Conservation (phyloP, 1,140 invertebrate species). For the Batillaria attramentaria region DNA sequence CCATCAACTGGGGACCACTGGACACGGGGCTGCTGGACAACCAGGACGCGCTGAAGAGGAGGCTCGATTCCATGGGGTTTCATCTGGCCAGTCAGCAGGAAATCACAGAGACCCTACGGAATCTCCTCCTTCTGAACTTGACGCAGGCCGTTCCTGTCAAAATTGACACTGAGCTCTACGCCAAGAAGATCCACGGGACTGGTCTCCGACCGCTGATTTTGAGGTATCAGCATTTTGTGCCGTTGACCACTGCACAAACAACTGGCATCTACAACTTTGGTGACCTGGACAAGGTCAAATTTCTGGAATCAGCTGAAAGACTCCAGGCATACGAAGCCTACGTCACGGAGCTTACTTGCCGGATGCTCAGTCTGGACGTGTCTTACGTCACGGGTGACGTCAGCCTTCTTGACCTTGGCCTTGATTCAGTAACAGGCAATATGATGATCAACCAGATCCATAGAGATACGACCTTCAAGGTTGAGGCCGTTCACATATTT, state of each 20-base stretch:
- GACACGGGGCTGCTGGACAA: slow-evolving; percentile 42
- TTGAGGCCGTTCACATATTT: slow-evolving; percentile 30
- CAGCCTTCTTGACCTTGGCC: slow-evolving; percentile 29
- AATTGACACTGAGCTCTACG: slow-evolving; percentile 30
- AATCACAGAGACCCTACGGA: slow-evolving; percentile 33
- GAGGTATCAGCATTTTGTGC: slow-evolving; percentile 16
- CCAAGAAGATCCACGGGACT: slow-evolving; percentile 1
- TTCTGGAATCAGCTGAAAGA: background rate
- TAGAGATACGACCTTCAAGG: slow-evolving; percentile 14
- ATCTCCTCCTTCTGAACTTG: slow-evolving; percentile 29
- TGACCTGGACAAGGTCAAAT: background rate
- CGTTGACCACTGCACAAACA: background rate
- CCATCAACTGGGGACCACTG: slow-evolving; percentile 55
- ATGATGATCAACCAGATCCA: slow-evolving; percentile 39
- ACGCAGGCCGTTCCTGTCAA: slow-evolving; percentile 33
- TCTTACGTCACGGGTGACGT: slow-evolving; percentile 8
- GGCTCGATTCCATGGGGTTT: slow-evolving; percentile 35
- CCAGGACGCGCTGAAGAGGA: slow-evolving; percentile 22
- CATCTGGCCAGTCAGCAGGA: slow-evolving; percentile 28
- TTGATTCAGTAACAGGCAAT: slow-evolving; percentile 41
- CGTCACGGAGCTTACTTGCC: slow-evolving; percentile 11
- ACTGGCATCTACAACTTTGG: background rate
- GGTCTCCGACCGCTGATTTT: background rate
- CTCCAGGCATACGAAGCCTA: slow-evolving; percentile 7
- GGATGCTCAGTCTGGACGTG: slow-evolving; percentile 28